phyloP scores from a whole-genome alignment of 2,113 vertebrate genomes.

The Colinus virginianus region DNA sequence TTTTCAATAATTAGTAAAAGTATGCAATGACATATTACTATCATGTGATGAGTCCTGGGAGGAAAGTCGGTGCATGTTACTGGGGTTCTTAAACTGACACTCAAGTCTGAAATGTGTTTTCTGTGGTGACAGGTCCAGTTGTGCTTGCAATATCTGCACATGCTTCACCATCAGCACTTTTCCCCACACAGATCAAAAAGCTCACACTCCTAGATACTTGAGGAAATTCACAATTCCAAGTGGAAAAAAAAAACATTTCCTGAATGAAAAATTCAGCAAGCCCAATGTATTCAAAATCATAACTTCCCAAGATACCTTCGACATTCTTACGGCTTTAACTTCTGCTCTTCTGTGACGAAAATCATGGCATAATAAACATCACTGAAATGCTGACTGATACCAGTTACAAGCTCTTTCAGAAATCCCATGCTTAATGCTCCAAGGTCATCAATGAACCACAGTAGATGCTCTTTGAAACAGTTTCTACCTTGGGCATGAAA shows the following conservation, averaged over 20 bases:
- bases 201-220: not conserved
- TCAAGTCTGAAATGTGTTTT: rapidly evolving
- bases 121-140: not conserved
- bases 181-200: not conserved
- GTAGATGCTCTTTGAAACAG: not conserved
- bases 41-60: not conserved
- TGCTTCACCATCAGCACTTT: not conserved
- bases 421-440: not conserved
- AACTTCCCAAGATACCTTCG: not conserved
- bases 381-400: not conserved
- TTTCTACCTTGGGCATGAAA: not conserved
- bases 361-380: not conserved
- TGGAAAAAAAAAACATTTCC: not conserved
- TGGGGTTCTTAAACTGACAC: not conserved
- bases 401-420: not conserved
- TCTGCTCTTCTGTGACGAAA: not conserved
- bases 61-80: not conserved
- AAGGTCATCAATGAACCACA: not conserved
- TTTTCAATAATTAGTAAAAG: not conserved
- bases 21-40: not conserved
- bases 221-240: not conserved
- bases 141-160: not conserved
- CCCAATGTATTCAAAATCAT: not conserved
- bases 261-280: not conserved
- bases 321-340: not conserved